Conservation (phyloP, 2,113 vertebrate genomes). For the Notarius quadriscutis region DNA sequence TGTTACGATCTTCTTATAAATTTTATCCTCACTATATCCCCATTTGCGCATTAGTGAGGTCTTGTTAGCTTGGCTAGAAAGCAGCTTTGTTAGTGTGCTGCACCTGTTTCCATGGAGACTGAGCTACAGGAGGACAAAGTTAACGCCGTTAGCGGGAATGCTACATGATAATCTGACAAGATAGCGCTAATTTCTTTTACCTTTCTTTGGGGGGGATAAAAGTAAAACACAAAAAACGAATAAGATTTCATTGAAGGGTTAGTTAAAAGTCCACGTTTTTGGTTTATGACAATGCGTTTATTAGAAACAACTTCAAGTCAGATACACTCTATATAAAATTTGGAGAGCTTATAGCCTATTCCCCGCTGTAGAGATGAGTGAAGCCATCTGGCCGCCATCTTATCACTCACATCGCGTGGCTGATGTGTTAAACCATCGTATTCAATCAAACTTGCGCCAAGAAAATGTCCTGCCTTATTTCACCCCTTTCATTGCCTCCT, state of each 20-base stretch:
- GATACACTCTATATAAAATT: not conserved
- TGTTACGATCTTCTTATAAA: not conserved
- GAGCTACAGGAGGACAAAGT: not conserved
- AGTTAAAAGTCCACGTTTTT: not conserved
- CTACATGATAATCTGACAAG: not conserved
- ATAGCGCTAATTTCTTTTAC: not conserved
- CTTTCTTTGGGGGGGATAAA: not conserved
- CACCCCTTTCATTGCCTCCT: too few relatives aligned
- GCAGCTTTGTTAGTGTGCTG: not conserved
- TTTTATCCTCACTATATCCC: not conserved
- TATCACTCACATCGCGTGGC: too few relatives aligned
- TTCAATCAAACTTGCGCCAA: too few relatives aligned
- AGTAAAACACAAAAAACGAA: not conserved
- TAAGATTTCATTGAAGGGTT: not conserved
- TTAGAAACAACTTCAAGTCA: not conserved
- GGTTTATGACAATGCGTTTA: not conserved
- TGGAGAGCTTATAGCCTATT: too few relatives aligned
- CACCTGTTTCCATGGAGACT: slow-evolving; percentile 31
- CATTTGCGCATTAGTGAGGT: not conserved
- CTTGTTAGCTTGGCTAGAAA: not conserved
- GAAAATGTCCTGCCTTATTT: too few relatives aligned
- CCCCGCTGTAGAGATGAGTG: too few relatives aligned
- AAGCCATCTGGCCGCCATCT: too few relatives aligned
- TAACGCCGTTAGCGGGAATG: not conserved
- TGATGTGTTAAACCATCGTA: too few relatives aligned